These are phyloP conservation scores for Ommatoiulus sabulosus DNA, from an alignment of 2,888 invertebrate genomes.

Conservation along the genomic window DNA sequence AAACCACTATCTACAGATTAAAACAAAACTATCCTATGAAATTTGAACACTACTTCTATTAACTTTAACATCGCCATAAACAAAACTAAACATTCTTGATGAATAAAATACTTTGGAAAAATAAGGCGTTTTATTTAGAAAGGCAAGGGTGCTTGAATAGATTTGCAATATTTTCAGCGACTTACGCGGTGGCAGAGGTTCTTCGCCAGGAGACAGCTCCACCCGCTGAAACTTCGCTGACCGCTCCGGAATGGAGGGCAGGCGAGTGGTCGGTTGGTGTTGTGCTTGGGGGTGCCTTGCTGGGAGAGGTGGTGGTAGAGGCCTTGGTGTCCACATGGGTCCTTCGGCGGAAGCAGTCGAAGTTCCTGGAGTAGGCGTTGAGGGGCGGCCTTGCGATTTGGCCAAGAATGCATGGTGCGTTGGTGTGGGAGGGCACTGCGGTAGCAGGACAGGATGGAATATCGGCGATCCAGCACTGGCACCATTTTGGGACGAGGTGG, in stretches of 20 bases:
- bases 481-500: slow-evolving; percentile 58
- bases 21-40: too few relatives aligned
- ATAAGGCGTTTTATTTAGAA: too few relatives aligned
- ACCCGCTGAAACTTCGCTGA: slow-evolving; percentile 73
- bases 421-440: slow-evolving; percentile 87
- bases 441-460: slow-evolving; percentile 61
- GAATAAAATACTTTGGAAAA: too few relatives aligned
- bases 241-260: slow-evolving; percentile 86
- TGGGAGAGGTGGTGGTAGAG: slow-evolving; percentile 47
- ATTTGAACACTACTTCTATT: too few relatives aligned
- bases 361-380: slow-evolving; percentile 57
- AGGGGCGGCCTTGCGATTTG: slow-evolving; percentile 60
- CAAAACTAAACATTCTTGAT: too few relatives aligned
- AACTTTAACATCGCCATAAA: too few relatives aligned
- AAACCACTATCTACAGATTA: too few relatives aligned
- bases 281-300: slow-evolving; percentile 51
- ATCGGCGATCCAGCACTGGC: slow-evolving; percentile 53
- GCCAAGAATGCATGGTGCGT: slow-evolving; percentile 78
- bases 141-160: too few relatives aligned
- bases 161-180: slow-evolving; percentile 57
- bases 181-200: slow-evolving; percentile 87
- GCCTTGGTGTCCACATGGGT: slow-evolving; percentile 56
- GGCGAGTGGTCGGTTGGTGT: slow-evolving; percentile 79
- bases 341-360: slow-evolving; percentile 49
- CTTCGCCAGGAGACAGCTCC: slow-evolving; percentile 74